Base-by-base conservation (phyloP, 2,888 invertebrate species). In the Euproctis similis region DNA sequence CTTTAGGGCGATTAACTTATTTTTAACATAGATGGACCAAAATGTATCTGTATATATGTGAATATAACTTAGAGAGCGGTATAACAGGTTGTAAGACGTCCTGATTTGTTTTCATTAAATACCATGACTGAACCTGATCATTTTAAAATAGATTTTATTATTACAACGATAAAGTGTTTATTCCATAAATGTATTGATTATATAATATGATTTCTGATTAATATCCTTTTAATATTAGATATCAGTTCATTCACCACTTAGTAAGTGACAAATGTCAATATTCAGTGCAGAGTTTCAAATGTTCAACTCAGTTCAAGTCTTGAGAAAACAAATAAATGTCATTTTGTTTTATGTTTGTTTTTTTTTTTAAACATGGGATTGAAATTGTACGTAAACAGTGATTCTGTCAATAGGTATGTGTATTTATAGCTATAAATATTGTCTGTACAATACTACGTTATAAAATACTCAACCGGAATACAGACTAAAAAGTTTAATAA, bases 1-100 rank as follows among this genome's bases (percentile, higher is more conserved):
- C 34, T 39, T 42, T 35, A 35, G 34, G 2, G 20, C 31, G 36
- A 30, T n/a, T n/a, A n/a, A 54, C 65, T 59, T 34, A 39, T 69
- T 76, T 67, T 56, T 58, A 61, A 68, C 53, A 74, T 82, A 82
- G 81, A 77, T 61, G 82, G 82, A 82, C 82, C 82, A 82, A 82
- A 72, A 76, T n/a, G 78, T 59, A 61, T 65, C 55, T 82, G 82
- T 82, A 81, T 53, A 81, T 81, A 80, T 82, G 81, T 82, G 80
- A 59, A 82, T 80, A 78, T n/a, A 39, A 40, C 14, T 61, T 69
- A 74, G 66, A 36, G 48, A 67, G 63, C 67, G 67, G 68, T 72
- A 59, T 66, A 63, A 71, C 72, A 71, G 71, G 73, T 74, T 75
- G 69, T 72, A 63, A 54, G 39, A 38, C 47, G 60, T 54, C 53